Conservation (phyloP, 92 coral and sea anemone species). For the Umimayanthus kanabou region DNA sequence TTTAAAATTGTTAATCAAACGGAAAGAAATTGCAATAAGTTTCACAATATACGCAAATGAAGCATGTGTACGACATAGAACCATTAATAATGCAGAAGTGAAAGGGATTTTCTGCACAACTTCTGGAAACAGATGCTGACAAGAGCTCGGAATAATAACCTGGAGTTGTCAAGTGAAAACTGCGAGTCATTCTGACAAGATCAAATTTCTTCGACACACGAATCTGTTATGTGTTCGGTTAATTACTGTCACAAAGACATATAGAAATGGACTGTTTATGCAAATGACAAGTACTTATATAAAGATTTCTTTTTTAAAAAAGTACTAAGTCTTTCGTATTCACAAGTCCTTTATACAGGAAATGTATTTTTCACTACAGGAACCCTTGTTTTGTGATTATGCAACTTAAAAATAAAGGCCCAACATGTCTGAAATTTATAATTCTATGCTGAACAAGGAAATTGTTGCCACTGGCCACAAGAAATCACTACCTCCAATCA, state of each 20-base stretch:
- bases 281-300: background rate
- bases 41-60: constrained; percentile 19
- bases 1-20: background rate
- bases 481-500: constrained; percentile 6
- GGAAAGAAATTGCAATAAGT: background rate
- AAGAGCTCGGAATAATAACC: background rate
- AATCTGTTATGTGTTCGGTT: background rate
- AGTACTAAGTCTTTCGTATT: background rate
- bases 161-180: background rate
- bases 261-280: background rate
- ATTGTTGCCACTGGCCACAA: background rate
- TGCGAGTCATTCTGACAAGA: background rate
- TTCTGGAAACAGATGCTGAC: constrained; percentile 28
- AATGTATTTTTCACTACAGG: background rate
- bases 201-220: background rate
- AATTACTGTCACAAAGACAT: constrained; percentile 1
- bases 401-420: background rate
- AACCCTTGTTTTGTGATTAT: background rate
- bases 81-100: constrained; percentile 25
- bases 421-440: background rate
- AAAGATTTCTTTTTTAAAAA: background rate
- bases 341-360: background rate
- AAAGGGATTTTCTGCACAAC: constrained; percentile 10
- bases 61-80: constrained; percentile 4
- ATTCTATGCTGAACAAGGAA: background rate